Evolutionary conservation across 1,140 invertebrate species (phyloP), one percentile per base, ranked within the genome.

Genomic region (Lutraria rhynchaena): DNA sequence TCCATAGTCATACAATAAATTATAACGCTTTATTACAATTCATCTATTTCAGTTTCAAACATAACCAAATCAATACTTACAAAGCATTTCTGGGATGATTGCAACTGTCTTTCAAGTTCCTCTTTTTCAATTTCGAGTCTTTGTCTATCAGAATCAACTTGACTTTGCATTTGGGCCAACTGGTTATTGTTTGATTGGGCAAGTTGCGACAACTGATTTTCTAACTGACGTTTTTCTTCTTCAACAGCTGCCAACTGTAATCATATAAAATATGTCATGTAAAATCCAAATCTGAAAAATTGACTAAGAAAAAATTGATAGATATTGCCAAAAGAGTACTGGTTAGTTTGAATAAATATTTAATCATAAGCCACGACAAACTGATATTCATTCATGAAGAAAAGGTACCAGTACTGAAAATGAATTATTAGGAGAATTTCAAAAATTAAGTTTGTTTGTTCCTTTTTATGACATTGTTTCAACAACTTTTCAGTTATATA

Each of bases 221-320:
- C 61, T n/a, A 69, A 55, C 46, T 53, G 63, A 46, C 51, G 61
- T 49, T 81, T 82, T 49, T 85, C 82, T 69, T 85, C 84, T 33
- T 85, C 87, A 0, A 86, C 83, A 22, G 85, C 85, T 67, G 80
- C 83, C 33, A 86, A 55, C 85, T 83, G 49, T 27, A 81, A 81
- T 55, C n/a, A n/a, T n/a, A n/a, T n/a, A n/a, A n/a, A n/a, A n/a
- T n/a, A n/a, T n/a, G n/a, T n/a, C n/a, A n/a, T n/a, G n/a, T n/a
- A n/a, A n/a, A n/a, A n/a, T n/a, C n/a, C n/a, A n/a, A n/a, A n/a
- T n/a, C n/a, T n/a, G n/a, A n/a, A n/a, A n/a, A n/a, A n/a, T n/a
- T n/a, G n/a, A n/a, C n/a, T n/a, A n/a, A n/a, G n/a, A n/a, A n/a
- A n/a, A n/a, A n/a, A n/a, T n/a, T n/a, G n/a, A n/a, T n/a, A n/a